Conservation (phyloP, 2,888 invertebrate genomes). For the Plusia festucae region DNA sequence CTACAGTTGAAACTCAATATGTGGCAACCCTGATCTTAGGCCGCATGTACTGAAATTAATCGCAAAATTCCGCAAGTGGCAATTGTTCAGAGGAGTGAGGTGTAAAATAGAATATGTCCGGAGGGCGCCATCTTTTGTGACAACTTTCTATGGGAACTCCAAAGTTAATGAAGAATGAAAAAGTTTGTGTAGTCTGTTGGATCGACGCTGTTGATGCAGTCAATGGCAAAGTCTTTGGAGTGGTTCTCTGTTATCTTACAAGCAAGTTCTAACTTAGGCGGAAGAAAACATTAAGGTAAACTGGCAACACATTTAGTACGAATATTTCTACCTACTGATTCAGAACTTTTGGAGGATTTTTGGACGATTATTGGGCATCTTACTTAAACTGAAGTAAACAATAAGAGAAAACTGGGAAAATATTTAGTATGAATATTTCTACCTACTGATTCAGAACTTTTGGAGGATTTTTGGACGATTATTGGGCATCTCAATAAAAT, state of each 20-base stretch:
- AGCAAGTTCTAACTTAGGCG: neutral
- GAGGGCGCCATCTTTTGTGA: conserved; percentile 18
- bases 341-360: too few relatives aligned
- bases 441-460: too few relatives aligned
- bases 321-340: neutral
- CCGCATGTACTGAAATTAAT: conserved; percentile 32
- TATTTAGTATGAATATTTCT: neutral
- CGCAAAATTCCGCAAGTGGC: conserved; percentile 34
- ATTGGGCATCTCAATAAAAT: neutral
- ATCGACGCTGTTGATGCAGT: neutral
- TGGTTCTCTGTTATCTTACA: neutral
- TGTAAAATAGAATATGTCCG: conserved; percentile 33
- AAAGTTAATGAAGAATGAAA: conserved; percentile 10
- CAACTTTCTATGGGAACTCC: conserved; percentile 16
- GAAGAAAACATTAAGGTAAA: neutral
- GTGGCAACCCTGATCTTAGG: conserved; percentile 27
- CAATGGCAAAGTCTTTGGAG: neutral
- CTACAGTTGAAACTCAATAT: too few relatives aligned
- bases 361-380: neutral
- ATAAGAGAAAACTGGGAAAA: neutral
- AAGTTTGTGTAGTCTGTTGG: neutral
- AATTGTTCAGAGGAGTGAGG: conserved; percentile 34
- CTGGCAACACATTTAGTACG: neutral
- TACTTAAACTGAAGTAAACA: neutral
- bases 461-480: too few relatives aligned